Conservation (phyloP, 2,797 vertebrate genomes). For the Rhynchotus rufescens region DNA sequence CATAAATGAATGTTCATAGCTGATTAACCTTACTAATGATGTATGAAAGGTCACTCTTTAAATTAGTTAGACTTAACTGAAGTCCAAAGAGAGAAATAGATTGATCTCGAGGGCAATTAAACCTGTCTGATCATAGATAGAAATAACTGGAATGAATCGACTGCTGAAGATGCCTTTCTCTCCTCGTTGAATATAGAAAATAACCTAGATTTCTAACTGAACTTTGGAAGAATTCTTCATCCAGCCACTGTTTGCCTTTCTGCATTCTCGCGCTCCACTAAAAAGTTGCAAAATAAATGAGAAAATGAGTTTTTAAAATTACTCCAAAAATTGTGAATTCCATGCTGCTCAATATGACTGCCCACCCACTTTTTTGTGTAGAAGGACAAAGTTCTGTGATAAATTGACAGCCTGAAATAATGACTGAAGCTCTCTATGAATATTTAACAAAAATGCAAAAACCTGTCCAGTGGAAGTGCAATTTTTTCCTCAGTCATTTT, state of each 20-base stretch:
- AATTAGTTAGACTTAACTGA: not conserved
- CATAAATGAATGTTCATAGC: not conserved
- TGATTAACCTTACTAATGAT: not conserved
- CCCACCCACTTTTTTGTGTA: accelerated
- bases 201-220: not conserved
- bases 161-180: not conserved
- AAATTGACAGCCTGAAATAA: not conserved
- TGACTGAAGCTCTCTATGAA: accelerated
- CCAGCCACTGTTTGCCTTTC: not conserved
- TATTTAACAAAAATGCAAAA: not conserved
- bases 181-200: not conserved
- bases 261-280: not conserved
- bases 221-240: not conserved
- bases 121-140: not conserved
- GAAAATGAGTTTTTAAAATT: not conserved
- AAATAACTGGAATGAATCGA: not conserved
- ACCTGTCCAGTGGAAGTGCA: not conserved
- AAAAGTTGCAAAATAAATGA: not conserved
- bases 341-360: accelerated
- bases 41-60: not conserved
- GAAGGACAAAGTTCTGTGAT: not conserved
- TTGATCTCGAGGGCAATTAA: not conserved
- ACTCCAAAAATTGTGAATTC: not conserved
- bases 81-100: not conserved
- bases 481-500: accelerated